phyloP scores from a whole-genome alignment of 2,797 vertebrate genomes.

The Pampus argenteus region DNA sequence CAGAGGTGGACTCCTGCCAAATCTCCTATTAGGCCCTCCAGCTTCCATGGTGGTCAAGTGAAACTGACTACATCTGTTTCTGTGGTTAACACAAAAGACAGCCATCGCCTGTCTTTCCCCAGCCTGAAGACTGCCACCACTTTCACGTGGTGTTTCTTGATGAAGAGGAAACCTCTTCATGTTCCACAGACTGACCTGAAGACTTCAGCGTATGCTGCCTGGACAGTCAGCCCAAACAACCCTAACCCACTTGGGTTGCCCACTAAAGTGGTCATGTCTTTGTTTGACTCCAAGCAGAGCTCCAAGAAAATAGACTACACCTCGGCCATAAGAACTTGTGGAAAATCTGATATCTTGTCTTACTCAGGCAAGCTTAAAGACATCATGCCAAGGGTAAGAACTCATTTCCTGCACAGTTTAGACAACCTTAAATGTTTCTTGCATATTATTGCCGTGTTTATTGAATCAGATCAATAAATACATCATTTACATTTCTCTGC shows the following conservation, averaged over 20 bases:
- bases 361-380: slow-evolving; percentile 96
- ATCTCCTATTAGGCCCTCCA: slow-evolving; percentile 79
- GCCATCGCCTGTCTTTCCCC: slow-evolving; percentile 90
- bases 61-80: slow-evolving; percentile 84
- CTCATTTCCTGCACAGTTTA: neutral
- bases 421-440: neutral
- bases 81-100: slow-evolving; percentile 84
- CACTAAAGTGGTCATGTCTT: slow-evolving; percentile 95
- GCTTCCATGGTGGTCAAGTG: slow-evolving; percentile 83
- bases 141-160: slow-evolving; percentile 97
- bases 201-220: slow-evolving; percentile 93
- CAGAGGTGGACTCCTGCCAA: slow-evolving; percentile 83
- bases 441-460: neutral
- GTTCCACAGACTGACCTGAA: slow-evolving; percentile 91
- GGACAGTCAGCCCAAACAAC: slow-evolving; percentile 89
- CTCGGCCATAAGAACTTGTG: slow-evolving; percentile 90
- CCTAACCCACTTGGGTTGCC: slow-evolving; percentile 94
- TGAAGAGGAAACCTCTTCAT: slow-evolving; percentile 92
- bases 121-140: slow-evolving; percentile 96
- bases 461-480: slow-evolving; percentile 9
- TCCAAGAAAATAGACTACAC: slow-evolving; percentile 93
- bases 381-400: slow-evolving; percentile 89
- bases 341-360: slow-evolving; percentile 91
- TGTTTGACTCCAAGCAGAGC: slow-evolving; percentile 96
- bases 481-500: slow-evolving; percentile 2